phyloP scores from a whole-genome alignment of 2,113 vertebrate species.

The Rhinogobius similis region DNA sequence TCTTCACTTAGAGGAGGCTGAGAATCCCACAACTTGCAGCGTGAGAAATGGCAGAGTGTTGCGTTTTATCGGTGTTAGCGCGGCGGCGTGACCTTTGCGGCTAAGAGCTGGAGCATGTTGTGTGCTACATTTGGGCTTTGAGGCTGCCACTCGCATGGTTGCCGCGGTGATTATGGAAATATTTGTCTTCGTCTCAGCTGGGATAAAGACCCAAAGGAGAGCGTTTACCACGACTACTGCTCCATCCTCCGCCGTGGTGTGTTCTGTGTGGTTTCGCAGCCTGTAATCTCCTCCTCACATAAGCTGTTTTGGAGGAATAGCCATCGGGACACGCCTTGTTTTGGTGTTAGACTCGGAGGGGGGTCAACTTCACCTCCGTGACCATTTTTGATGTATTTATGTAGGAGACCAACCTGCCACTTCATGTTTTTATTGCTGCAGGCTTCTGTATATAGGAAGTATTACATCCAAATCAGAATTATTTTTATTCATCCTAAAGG shows the following conservation, averaged over 20 bases:
- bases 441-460: not conserved
- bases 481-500: too few relatives aligned
- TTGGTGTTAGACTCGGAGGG: not conserved
- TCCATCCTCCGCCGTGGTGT: conserved; percentile 26
- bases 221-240: conserved; percentile 38
- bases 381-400: not conserved
- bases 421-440: not conserved
- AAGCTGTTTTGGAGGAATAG: conserved; percentile 28
- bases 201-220: conserved; percentile 44
- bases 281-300: conserved; percentile 39
- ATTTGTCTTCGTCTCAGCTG: conserved; percentile 51
- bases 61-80: conserved; percentile 59
- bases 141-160: conserved; percentile 39
- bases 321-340: conserved; percentile 14
- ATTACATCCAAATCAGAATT: too few relatives aligned
- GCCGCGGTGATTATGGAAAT: conserved; percentile 65
- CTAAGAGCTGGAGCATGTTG: conserved; percentile 67
- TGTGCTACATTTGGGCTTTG: conserved; percentile 49
- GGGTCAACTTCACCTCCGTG: not conserved
- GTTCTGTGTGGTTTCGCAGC: conserved; percentile 30
- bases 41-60: conserved; percentile 51
- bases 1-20: conserved; percentile 5
- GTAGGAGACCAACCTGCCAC: not conserved
- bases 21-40: conserved; percentile 35
- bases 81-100: conserved; percentile 67